Conservation (phyloP, 2,888 invertebrate species). For the Brachypterus glaber region DNA sequence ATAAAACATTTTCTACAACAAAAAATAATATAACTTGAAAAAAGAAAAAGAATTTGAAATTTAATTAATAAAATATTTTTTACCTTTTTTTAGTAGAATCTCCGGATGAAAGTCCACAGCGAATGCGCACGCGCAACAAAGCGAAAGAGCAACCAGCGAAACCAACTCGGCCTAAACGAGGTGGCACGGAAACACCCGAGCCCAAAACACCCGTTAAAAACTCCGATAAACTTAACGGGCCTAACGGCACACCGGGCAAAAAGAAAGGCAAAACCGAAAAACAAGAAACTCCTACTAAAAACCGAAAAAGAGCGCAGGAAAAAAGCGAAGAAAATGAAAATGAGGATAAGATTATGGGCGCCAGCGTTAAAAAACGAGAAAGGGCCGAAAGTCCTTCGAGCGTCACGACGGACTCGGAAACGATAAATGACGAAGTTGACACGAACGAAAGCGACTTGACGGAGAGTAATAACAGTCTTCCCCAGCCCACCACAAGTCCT, state of each 20-base stretch:
- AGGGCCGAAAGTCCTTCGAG: slow-evolving; percentile 63
- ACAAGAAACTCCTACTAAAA: slow-evolving; percentile 47
- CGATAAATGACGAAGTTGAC: slow-evolving; percentile 60
- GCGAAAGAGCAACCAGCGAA: slow-evolving; percentile 61
- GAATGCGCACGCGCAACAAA: slow-evolving; percentile 81
- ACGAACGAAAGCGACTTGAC: slow-evolving; percentile 36
- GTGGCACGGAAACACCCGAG: slow-evolving; percentile 38
- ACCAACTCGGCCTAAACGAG: slow-evolving; percentile 48
- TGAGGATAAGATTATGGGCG: slow-evolving; percentile 43
- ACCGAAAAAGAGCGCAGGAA: slow-evolving; percentile 44
- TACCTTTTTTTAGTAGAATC: slow-evolving; percentile 43
- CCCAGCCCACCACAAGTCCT: slow-evolving; percentile 27
- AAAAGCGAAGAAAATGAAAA: slow-evolving; percentile 37
- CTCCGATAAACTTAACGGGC: slow-evolving; percentile 6
- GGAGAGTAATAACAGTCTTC: slow-evolving; percentile 38
- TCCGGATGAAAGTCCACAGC: slow-evolving; percentile 74
- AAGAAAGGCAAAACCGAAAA: slow-evolving; percentile 38
- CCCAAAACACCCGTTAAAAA: slow-evolving; percentile 45
- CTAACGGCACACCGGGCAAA: slow-evolving; percentile 20
- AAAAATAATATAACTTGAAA: too few species aligned
- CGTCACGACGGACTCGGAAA: slow-evolving; percentile 76
- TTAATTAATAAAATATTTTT: too few species aligned
- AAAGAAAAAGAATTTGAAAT: too few species aligned
- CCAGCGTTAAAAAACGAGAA: slow-evolving; percentile 43
- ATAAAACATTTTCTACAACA: background rate